These are phyloP conservation scores for Microdon myrmicae DNA, from an alignment of 2,888 invertebrate genomes.

Conservation along the genomic window DNA sequence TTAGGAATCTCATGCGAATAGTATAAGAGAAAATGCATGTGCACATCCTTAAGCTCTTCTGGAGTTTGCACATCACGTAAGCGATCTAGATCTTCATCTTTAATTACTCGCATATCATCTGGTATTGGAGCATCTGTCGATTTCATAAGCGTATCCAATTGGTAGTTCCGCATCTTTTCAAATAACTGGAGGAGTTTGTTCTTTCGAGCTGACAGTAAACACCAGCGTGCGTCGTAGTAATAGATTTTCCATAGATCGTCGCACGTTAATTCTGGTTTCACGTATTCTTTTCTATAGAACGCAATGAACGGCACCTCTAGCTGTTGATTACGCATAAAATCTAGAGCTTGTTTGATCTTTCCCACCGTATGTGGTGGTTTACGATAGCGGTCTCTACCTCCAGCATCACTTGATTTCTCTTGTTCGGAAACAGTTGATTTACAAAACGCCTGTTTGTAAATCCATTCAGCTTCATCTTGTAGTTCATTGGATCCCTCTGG, in stretches of 20 bases:
- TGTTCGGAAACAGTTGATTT: constrained; percentile 85
- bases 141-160: constrained; percentile 82
- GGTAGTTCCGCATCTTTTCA: constrained; percentile 92
- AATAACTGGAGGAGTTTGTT: constrained; percentile 83
- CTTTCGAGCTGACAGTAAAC: constrained; percentile 86
- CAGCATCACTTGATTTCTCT: constrained; percentile 61
- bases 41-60: constrained; percentile 93
- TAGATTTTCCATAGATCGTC: constrained; percentile 99
- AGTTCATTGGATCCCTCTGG: constrained; percentile 87
- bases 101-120: constrained; percentile 82
- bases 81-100: constrained; percentile 85
- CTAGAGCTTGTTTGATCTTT: constrained; percentile 94
- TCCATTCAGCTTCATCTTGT: constrained; percentile 97
- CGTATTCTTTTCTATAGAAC: constrained; percentile 97
- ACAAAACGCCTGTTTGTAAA: constrained; percentile 92
- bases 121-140: constrained; percentile 86
- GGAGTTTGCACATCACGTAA: constrained; percentile 81
- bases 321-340: constrained; percentile 95
- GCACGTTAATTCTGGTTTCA: constrained; percentile 91
- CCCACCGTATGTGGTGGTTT: constrained; percentile 79
- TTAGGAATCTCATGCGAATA: constrained; percentile 86
- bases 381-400: constrained; percentile 66
- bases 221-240: constrained; percentile 94
- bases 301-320: constrained; percentile 98
- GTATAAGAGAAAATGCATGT: constrained; percentile 91